Base-by-base conservation (phyloP, 1,140 invertebrate species). In the Scylla paramamosain region DNA sequence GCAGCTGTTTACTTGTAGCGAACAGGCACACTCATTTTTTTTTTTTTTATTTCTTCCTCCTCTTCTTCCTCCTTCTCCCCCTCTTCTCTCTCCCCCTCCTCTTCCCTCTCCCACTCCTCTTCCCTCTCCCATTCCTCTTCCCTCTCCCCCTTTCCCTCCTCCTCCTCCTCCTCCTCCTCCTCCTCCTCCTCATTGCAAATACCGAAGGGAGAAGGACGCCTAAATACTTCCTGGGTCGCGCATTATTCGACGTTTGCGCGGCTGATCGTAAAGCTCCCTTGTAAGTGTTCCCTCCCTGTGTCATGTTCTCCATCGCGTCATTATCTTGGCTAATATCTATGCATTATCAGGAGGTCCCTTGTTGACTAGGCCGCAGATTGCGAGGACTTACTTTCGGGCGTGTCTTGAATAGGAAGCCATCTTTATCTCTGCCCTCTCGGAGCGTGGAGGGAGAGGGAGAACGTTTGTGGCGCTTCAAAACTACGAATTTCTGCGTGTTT, bases 381-480 rank as follows among this genome's bases (percentile, higher is more conserved):
- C 67, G 67, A 77, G 67, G 67, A 77, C 67, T 77, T n/a, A 77
- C 67, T 77, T 77, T 12, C 20, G 67, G 20, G 20, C 67, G 67
- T 77, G 67, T 77, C 67, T n/a, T 77, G 67, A 77, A 77, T 77
- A n/a, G 67, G 67, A 77, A n/a, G 67, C n/a, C 67, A n/a, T n/a
- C 20, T n/a, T 25, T 77, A n/a, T 20, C 16, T 14, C 46, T 14
- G 46, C 46, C 52, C 52, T 59, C 52, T 14, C 52, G 52, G 52
- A 59, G 52, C 12, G 52, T 16, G 52, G 52, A 59, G 20, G 12
- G 52, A 59, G 10, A 8, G 52, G 52, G 0, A 77, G 67, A 7
- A 7, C 20, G 20, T 25, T n/a, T 12, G 67, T 12, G 25, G 20
- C 20, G 67, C n/a, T n/a, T 77, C 67, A 77, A 59, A 59, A 59